These are phyloP conservation scores for Glossosoma conforme DNA, from an alignment of 1,140 invertebrate species.

Conservation along the genomic window DNA sequence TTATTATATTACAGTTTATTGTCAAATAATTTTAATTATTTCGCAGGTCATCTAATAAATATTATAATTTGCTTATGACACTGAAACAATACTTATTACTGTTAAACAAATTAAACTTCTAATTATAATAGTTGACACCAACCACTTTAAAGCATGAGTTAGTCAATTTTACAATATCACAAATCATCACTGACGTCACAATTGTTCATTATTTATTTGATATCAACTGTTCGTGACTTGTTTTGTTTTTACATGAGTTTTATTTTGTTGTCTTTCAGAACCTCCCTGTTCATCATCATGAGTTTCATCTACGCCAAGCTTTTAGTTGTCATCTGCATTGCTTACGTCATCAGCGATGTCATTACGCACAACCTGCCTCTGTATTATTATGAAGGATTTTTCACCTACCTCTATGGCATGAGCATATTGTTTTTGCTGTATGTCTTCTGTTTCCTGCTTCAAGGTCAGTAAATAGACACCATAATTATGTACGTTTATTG, in stretches of 20 bases:
- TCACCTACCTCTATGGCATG: constrained; percentile 92
- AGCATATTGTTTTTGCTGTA: constrained; percentile 94
- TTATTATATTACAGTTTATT: too few relatives aligned
- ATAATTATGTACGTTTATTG: neutral
- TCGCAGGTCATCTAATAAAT: too few relatives aligned
- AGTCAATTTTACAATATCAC: too few relatives aligned
- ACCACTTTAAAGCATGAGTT: too few relatives aligned
- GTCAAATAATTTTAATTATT: too few relatives aligned
- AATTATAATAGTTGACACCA: too few relatives aligned
- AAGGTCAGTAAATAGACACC: constrained; percentile 45
- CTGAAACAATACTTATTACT: too few relatives aligned
- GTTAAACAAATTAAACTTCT: too few relatives aligned
- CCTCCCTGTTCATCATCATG: constrained; percentile 89
- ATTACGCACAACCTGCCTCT: constrained; percentile 87
- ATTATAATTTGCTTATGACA: too few relatives aligned
- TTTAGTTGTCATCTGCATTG: constrained; percentile 84
- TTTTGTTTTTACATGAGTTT: constrained; percentile 14
- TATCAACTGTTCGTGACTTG: too few relatives aligned
- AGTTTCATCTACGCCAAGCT: constrained; percentile 92
- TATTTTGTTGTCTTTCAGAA: constrained; percentile 61
- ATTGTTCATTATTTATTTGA: too few relatives aligned
- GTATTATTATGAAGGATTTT: constrained; percentile 93
- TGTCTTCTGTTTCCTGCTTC: constrained; percentile 93
- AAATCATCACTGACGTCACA: too few relatives aligned
- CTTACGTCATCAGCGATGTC: constrained; percentile 88